A percentile compares a stretch with the other conserved stretches of the same genome.
These are phyloP conservation scores for Ophioderma brevispina DNA, from an alignment of 35 echinoderm and acorn worm species.

Conservation along the genomic window DNA sequence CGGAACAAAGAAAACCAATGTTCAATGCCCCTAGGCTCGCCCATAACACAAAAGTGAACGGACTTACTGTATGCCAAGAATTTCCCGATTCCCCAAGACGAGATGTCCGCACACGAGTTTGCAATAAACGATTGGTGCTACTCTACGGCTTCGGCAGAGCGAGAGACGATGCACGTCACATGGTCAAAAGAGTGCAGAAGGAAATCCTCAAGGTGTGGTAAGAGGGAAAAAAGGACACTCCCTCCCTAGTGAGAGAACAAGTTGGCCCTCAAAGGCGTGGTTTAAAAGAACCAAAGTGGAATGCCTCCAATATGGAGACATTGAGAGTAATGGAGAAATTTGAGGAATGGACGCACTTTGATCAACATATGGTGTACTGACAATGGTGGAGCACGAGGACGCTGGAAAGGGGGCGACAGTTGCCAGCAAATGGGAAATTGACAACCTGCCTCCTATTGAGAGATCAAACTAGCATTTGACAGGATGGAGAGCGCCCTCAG, in stretches of 20 bases:
- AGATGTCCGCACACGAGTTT: constrained; percentile 84
- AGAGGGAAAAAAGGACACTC: constrained; percentile 23
- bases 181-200: constrained; percentile 59
- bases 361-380: constrained; percentile 91
- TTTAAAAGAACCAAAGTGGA: constrained; percentile 31
- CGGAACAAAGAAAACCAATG: constrained; percentile 45
- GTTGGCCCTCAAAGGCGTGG: constrained; percentile 5
- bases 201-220: constrained; percentile 55
- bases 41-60: constrained; percentile 59
- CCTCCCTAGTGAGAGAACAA: constrained; percentile 1
- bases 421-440: constrained; percentile 49
- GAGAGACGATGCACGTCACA: constrained; percentile 69
- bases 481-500: constrained; percentile 89
- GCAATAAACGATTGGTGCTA: constrained; percentile 82
- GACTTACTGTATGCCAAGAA: constrained; percentile 82
- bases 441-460: constrained; percentile 75
- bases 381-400: constrained; percentile 57
- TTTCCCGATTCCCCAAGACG: constrained; percentile 90
- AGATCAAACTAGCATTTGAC: constrained; percentile 88
- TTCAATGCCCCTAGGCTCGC: constrained; percentile 49
- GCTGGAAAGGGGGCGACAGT: constrained; percentile 66
- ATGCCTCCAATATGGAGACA: not conserved
- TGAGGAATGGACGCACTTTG: constrained; percentile 71
- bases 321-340: constrained; percentile 57
- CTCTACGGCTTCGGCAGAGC: constrained; percentile 89